Evolutionary conservation across 2,797 vertebrate genomes (phyloP), one percentile per base, ranked within the genome.

Genomic region (Paratrypauchen microcephalus): DNA sequence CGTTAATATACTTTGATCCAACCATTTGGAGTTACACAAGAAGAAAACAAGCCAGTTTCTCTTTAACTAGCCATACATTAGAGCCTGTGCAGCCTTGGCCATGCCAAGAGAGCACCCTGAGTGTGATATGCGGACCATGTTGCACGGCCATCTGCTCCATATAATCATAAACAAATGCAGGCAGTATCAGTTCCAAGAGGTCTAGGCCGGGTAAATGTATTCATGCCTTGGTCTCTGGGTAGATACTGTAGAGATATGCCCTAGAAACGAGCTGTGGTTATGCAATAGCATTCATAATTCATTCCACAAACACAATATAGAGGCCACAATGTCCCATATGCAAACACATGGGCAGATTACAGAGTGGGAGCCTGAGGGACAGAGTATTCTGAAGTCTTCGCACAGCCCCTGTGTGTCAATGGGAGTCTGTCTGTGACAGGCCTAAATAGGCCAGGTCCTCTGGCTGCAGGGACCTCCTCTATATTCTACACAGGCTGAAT

Each of bases 141-240:
- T 87, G 88, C 79, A 86, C 21, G 72, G 80, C 92, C 93, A 94
- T 94, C 93, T 94, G 93, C 91, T 93, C 84, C 79, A 78, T 86
- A 88, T 87, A 91, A 90, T 81, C 86, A 85, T 90, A 90, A 89
- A 87, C 90, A 93, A 90, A 91, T 50, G 76, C 84, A 86, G 87
- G 76, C 83, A 71, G 79, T 81, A 86, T 86, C 80, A 76, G 71
- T 83, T 90, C 80, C 87, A 89, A 86, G 81, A 74, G 77, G 86
- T 81, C 79, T 69, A 61, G 65, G 75, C 71, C 12, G 67, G 76
- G 65, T 84, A 83, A 85, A 87, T 80, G 75, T 82, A 83, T 86
- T 84, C 82, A 84, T 81, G 88, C 81, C 75, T 80, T 50, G 68
- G 78, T 88, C 84, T 86, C 85, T 83, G 84, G 83, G 82, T 85